Base-by-base conservation (phyloP, 2,113 vertebrate species). In the Prunella himalayana region DNA sequence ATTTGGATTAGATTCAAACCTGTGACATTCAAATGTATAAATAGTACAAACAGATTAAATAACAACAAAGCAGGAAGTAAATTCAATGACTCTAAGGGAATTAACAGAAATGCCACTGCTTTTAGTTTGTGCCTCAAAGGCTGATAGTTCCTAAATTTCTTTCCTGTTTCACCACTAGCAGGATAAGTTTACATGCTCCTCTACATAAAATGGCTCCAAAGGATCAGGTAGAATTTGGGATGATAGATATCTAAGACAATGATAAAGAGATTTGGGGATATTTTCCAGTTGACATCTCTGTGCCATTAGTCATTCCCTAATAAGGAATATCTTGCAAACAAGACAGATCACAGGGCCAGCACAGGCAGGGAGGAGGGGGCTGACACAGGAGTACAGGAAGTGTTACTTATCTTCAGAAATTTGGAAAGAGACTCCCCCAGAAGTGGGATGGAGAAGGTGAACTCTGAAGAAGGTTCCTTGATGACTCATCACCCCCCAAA, bases 1-100 rank as follows among this genome's bases (percentile, higher is more conserved):
- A 81, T 27, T 47, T 15, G 54, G 39, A 88, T 86, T 50, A 75
- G 31, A 78, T 56, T 88, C 64, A 93, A 64, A 73, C 39, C 75
- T 23, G 35, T 63, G 71, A 66, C 47, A 88, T 88, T 93, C 72
- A 64, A 90, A 93, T 35, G 16, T 56, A 75, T 56, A 78, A 92
- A 83, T 17, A 71, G 51, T 30, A 50, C 41, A 70, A 78, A 75
- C 44, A 80, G 64, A 81, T 90, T 61, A 59, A 94, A 86, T 69
- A 88, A 65, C 82, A 88, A 86, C 45, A 90, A 90, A 88, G 44
- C 60, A 92, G 82, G 72, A 86, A 88, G 57, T 51, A 82, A 94
- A 90, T 64, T 60, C 64, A 90, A 49, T 25, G 37, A 37, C 45
- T 86, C 16, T 24, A 44, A 27, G 28, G 80, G 72, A 94, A 92